Conservation (phyloP, 2,888 invertebrate species). For the Sinotaia quadrata region DNA sequence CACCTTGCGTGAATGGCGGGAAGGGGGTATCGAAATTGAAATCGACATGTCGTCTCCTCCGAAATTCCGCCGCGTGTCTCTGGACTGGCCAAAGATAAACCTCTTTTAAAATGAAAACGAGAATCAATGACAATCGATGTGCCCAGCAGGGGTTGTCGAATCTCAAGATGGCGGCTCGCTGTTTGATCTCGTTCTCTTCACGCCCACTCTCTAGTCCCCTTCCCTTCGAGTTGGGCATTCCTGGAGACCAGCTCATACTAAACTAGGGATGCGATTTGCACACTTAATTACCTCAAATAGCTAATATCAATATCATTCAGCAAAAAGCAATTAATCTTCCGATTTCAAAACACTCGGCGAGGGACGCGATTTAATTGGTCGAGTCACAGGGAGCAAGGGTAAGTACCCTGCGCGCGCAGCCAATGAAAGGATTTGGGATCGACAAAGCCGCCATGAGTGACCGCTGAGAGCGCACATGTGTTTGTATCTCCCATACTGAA, state of each 20-base stretch:
- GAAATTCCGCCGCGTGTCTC: slow-evolving; percentile 9
- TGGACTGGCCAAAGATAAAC: slow-evolving; percentile 17
- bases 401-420: slow-evolving; percentile 17
- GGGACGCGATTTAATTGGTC: slow-evolving; percentile 22
- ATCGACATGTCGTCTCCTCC: slow-evolving; percentile 18
- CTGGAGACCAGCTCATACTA: background rate
- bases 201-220: background rate
- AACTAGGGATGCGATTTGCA: slow-evolving; percentile 17
- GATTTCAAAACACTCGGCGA: slow-evolving; percentile 27
- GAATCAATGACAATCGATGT: background rate
- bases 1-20: too few species aligned
- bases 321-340: slow-evolving; percentile 30
- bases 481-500: slow-evolving; percentile 30
- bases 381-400: slow-evolving; percentile 22
- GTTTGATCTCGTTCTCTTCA: slow-evolving; percentile 23
- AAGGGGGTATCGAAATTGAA: slow-evolving; percentile 27
- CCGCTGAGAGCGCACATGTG: slow-evolving; percentile 31
- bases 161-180: slow-evolving; percentile 16
- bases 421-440: slow-evolving; percentile 11
- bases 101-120: background rate
- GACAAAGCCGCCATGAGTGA: slow-evolving; percentile 19
- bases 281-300: slow-evolving; percentile 32
- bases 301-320: slow-evolving; percentile 28
- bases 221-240: slow-evolving; percentile 18
- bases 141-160: background rate